These are phyloP conservation scores for Trichonephila inaurata DNA, from an alignment of 1,140 invertebrate species.

Conservation along the genomic window DNA sequence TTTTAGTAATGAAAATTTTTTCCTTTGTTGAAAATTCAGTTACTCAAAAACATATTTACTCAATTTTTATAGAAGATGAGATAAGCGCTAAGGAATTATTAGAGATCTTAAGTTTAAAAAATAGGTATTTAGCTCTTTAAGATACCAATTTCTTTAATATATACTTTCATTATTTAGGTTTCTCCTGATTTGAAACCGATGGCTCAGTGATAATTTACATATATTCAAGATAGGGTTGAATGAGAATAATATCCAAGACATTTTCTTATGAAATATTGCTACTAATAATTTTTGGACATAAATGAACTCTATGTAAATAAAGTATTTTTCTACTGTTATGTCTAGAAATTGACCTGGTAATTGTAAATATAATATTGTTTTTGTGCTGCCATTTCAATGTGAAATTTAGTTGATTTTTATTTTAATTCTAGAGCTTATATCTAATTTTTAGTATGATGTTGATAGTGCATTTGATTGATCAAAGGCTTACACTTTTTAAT, in stretches of 20 bases:
- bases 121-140: too few relatives aligned
- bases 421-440: background rate
- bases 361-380: slow-evolving; percentile 11
- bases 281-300: too few relatives aligned
- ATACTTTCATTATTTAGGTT: slow-evolving; percentile 78
- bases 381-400: background rate
- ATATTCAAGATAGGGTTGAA: too few relatives aligned
- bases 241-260: background rate
- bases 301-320: background rate
- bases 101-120: too few relatives aligned
- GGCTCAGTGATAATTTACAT: slow-evolving; percentile 78
- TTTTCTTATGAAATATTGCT: background rate
- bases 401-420: background rate
- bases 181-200: slow-evolving; percentile 80
- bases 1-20: too few relatives aligned
- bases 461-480: background rate
- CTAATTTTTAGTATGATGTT: background rate
- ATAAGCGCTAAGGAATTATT: too few relatives aligned
- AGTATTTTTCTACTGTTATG: slow-evolving; percentile 10
- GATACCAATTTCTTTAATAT: background rate
- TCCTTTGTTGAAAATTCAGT: too few relatives aligned
- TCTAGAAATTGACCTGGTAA: background rate
- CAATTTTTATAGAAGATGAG: too few relatives aligned
- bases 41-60: too few relatives aligned
- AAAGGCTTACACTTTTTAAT: background rate